phyloP scores from a whole-genome alignment of 2,797 vertebrate species.

The Cynodonichthys magdalenae region DNA sequence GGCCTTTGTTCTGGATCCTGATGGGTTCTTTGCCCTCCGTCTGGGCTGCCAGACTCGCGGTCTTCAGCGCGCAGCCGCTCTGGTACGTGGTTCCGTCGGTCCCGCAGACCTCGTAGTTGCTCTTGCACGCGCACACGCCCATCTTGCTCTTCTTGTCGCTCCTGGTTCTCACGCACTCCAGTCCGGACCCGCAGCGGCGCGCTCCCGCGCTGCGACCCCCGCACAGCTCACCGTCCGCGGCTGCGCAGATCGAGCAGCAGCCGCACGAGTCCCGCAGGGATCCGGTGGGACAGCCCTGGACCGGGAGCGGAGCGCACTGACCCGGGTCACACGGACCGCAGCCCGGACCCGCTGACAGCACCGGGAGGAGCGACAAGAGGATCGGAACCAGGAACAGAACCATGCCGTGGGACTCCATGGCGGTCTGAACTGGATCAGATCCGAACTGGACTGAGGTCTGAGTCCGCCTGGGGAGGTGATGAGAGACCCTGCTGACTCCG shows the following conservation, averaged over 20 bases:
- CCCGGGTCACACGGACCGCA: conserved; percentile 76
- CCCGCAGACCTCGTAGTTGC: conserved; percentile 88
- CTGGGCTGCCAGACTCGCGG: conserved; percentile 79
- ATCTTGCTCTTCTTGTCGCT: conserved; percentile 80
- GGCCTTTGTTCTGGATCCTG: conserved; percentile 86
- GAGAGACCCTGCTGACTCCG: conserved; percentile 17
- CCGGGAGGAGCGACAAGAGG: conserved; percentile 27
- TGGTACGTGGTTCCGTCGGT: conserved; percentile 85
- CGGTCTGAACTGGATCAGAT: not conserved
- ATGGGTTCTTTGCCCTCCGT: conserved; percentile 70
- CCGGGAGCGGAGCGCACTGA: conserved; percentile 78
- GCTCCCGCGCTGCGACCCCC: conserved; percentile 71
- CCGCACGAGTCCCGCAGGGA: conserved; percentile 80
- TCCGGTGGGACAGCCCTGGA: conserved; percentile 78
- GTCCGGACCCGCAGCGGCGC: conserved; percentile 82
- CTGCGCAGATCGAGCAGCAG: conserved; percentile 86
- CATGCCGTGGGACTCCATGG: conserved; percentile 33
- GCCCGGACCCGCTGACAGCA: conserved; percentile 39
- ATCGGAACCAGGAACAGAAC: conserved; percentile 27
- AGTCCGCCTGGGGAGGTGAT: conserved; percentile 6
- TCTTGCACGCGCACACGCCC: conserved; percentile 87
- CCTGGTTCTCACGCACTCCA: conserved; percentile 85
- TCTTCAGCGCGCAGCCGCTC: conserved; percentile 85
- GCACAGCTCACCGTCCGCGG: conserved; percentile 83
- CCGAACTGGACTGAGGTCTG: not conserved